Conservation (phyloP, 2,888 invertebrate species). For the Crossocerus cetratus region DNA sequence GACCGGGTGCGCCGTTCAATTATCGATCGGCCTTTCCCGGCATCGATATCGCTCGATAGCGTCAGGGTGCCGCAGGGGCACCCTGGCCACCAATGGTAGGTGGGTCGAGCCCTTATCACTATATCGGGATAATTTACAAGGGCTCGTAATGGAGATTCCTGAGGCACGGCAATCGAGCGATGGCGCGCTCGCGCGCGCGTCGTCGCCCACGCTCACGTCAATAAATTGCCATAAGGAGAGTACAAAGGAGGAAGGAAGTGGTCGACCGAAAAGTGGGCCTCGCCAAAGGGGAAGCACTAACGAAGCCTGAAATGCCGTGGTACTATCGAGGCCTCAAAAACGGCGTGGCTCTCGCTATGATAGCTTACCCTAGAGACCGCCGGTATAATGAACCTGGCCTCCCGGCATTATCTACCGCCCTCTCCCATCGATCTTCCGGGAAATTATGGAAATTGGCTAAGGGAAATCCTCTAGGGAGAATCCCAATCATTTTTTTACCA, state of each 20-base stretch:
- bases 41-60: constrained; percentile 41
- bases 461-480: no score
- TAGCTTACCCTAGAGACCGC: constrained; percentile 18
- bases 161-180: constrained; percentile 41
- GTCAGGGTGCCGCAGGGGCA: constrained; percentile 2
- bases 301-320: constrained; percentile 42
- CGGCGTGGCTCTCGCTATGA: not conserved
- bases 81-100: not conserved
- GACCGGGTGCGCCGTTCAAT: constrained; percentile 25
- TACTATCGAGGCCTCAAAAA: constrained; percentile 35
- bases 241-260: constrained; percentile 38
- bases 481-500: no score
- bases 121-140: constrained; percentile 54
- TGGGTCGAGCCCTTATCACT: constrained; percentile 42
- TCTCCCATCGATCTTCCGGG: no score
- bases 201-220: constrained; percentile 41
- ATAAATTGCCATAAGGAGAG: constrained; percentile 58
- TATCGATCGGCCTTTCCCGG: constrained; percentile 39
- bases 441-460: no score
- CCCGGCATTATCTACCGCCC: no score
- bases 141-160: constrained; percentile 57
- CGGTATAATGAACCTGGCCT: not conserved
- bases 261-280: constrained; percentile 9
- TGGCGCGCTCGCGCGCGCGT: constrained; percentile 11
- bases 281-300: constrained; percentile 20